Percentiles rank a stretch among this genome's conserved stretches.
Conservation (phyloP, 2,797 vertebrate genomes). For the Acanthiza pusilla region DNA sequence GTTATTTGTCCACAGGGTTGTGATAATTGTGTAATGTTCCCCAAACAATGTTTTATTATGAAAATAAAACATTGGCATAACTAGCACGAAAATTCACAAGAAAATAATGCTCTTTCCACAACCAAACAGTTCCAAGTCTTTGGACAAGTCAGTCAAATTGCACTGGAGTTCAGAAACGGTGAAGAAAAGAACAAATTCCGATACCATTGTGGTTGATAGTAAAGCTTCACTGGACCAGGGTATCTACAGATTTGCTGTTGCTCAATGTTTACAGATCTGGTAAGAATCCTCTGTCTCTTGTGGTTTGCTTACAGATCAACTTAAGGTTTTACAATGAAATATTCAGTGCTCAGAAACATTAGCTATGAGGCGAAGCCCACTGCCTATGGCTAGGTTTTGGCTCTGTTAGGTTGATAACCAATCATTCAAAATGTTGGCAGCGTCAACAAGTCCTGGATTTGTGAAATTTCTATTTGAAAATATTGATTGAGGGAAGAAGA, state of each 20-base stretch:
- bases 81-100: fast-evolving
- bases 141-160: neutral
- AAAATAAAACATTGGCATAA: neutral
- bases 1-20: neutral
- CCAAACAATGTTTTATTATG: neutral
- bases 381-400: neutral
- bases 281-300: neutral
- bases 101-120: neutral
- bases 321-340: neutral
- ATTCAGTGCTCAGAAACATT: neutral
- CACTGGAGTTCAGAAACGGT: neutral
- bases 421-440: neutral
- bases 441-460: neutral
- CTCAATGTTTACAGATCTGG: neutral
- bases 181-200: neutral
- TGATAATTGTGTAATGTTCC: neutral
- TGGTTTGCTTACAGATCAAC: neutral
- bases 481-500: neutral
- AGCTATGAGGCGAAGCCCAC: neutral
- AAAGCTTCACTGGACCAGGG: neutral
- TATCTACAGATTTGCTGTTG: neutral
- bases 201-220: neutral
- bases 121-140: neutral
- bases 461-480: neutral
- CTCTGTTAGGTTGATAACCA: neutral